These are phyloP conservation scores for Mantis religiosa DNA, from an alignment of 2,888 invertebrate species.

Conservation along the genomic window DNA sequence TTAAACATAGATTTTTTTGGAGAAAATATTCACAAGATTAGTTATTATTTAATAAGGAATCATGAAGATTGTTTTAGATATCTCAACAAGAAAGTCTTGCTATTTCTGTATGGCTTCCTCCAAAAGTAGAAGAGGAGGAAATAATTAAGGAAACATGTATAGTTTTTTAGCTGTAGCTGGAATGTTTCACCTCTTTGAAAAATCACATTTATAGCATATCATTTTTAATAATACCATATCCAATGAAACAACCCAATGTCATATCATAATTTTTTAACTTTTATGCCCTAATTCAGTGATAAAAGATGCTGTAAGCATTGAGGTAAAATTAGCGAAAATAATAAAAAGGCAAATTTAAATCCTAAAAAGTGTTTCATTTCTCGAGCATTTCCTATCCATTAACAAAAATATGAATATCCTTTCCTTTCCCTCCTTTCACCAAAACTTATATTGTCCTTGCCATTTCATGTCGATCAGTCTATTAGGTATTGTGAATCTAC, in stretches of 20 bases:
- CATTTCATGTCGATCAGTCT: no score
- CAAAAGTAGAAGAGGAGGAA: background rate
- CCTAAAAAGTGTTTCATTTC: background rate
- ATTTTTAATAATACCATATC: background rate
- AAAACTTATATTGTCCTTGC: no score
- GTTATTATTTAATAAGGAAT: background rate
- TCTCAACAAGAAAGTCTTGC: background rate
- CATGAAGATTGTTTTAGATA: background rate
- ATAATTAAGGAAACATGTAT: background rate
- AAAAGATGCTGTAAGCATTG: background rate
- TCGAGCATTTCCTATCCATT: background rate
- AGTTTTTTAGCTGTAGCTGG: background rate
- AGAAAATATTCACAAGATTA: background rate
- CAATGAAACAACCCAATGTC: background rate
- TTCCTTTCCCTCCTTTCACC: no score
- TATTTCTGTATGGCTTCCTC: background rate
- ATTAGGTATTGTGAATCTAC: no score
- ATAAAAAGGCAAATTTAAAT: background rate
- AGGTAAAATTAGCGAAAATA: background rate
- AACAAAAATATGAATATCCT: no score
- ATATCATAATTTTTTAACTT: constrained; percentile 1
- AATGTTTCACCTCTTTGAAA: background rate
- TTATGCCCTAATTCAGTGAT: background rate
- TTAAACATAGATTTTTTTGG: constrained; percentile 10
- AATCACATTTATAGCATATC: constrained; percentile 7